Percentiles rank a stretch among this genome's conserved stretches.
These are phyloP conservation scores for Drosophila ambigua DNA, from an alignment of 1,140 invertebrate species.

Conservation along the genomic window DNA sequence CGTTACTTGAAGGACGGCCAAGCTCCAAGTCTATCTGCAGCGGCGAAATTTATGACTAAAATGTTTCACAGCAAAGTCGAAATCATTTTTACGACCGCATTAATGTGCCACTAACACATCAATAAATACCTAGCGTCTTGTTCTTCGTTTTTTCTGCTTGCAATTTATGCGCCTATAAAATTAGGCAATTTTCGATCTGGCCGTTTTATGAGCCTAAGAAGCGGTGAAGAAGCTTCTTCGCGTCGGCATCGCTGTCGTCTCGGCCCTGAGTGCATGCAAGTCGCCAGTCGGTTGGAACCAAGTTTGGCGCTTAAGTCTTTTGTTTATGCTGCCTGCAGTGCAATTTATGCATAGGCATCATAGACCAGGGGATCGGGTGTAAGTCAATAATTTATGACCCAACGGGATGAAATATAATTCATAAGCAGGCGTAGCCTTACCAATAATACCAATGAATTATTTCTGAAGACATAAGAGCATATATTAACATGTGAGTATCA, in stretches of 20 bases:
- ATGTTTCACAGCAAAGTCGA: slow-evolving; percentile 50
- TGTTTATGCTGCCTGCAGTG: slow-evolving; percentile 60
- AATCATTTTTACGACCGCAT: slow-evolving; percentile 66
- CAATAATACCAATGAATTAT: slow-evolving; percentile 50
- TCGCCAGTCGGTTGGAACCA: slow-evolving; percentile 36
- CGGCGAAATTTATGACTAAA: slow-evolving; percentile 63
- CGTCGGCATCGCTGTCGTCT: not conserved
- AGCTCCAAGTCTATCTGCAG: slow-evolving; percentile 25
- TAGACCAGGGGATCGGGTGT: slow-evolving; percentile 11
- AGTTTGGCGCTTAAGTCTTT: slow-evolving; percentile 65
- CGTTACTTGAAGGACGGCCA: slow-evolving; percentile 45
- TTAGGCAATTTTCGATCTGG: slow-evolving; percentile 41
- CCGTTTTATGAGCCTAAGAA: slow-evolving; percentile 16
- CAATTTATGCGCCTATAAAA: slow-evolving; percentile 69
- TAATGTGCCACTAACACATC: slow-evolving; percentile 57
- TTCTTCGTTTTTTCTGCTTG: slow-evolving; percentile 21
- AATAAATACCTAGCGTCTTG: slow-evolving; percentile 48
- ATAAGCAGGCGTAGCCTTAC: slow-evolving; percentile 24
- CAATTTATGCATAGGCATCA: slow-evolving; percentile 46
- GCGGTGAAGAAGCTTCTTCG: slow-evolving; percentile 19
- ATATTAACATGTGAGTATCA: not conserved
- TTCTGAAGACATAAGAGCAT: slow-evolving; percentile 11
- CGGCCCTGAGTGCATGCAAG: slow-evolving; percentile 58
- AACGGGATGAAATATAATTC: slow-evolving; percentile 44
- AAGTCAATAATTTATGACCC: slow-evolving; percentile 51